Conservation (phyloP, 2,797 vertebrate genomes). For the Pseudotriccus pelzelni region DNA sequence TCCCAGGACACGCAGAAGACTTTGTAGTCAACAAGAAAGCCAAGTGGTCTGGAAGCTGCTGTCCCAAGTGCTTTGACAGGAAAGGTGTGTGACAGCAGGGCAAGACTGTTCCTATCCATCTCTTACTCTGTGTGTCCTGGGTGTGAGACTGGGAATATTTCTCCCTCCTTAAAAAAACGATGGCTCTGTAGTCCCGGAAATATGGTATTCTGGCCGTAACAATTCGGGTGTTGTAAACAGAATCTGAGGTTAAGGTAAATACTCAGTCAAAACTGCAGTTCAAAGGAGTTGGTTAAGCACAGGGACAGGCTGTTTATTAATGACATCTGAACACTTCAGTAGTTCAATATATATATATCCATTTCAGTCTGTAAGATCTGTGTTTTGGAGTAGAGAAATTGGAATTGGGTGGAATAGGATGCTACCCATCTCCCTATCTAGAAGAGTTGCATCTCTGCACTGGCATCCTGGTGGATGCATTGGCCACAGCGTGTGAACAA, state of each 20-base stretch:
- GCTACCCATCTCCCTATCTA: not conserved
- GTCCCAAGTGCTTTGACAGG: not conserved
- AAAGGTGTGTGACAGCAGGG: not conserved
- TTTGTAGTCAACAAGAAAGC: not conserved
- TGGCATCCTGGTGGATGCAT: not conserved
- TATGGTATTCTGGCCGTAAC: not conserved
- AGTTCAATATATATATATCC: not conserved
- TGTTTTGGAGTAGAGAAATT: not conserved
- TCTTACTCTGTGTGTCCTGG: not conserved
- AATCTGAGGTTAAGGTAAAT: not conserved
- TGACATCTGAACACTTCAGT: not conserved
- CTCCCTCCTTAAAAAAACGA: not conserved
- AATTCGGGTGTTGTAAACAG: not conserved
- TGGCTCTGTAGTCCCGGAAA: not conserved
- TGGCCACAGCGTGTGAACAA: fast-evolving
- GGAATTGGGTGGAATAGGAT: not conserved
- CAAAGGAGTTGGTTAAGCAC: not conserved
- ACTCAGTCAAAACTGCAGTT: not conserved
- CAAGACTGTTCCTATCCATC: not conserved
- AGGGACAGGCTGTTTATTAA: not conserved
- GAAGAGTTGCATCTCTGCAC: not conserved
- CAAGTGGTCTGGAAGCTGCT: not conserved
- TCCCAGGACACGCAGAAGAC: not conserved
- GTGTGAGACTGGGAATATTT: not conserved
- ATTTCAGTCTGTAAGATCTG: not conserved